Percentiles rank a stretch among this genome's conserved stretches.
Conservation (phyloP, 2,797 vertebrate genomes). For the Scleropages formosus region DNA sequence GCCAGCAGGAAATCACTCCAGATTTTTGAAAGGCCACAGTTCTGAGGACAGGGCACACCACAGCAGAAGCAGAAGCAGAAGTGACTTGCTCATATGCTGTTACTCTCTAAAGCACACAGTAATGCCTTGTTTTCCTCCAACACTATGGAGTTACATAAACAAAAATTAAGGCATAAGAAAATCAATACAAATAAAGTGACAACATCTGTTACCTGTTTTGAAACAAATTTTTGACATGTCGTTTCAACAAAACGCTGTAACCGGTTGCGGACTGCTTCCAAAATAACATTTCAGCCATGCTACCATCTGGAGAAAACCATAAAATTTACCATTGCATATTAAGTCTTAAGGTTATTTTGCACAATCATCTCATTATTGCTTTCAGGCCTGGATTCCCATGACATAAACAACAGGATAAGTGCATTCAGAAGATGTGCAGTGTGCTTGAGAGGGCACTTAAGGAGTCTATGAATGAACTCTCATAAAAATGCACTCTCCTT, state of each 20-base stretch:
- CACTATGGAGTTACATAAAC: slow-evolving; percentile 28
- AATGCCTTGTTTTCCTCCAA: slow-evolving; percentile 16
- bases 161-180: slow-evolving; percentile 35
- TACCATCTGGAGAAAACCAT: background rate
- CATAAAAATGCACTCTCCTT: background rate
- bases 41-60: background rate
- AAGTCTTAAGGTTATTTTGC: background rate
- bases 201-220: too few relatives aligned
- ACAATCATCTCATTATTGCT: background rate
- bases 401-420: slow-evolving; percentile 9
- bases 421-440: slow-evolving; percentile 11
- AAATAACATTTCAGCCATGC: background rate
- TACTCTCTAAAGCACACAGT: slow-evolving; percentile 12
- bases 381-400: background rate
- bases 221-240: too few relatives aligned
- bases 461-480: background rate
- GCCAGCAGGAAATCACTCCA: slow-evolving; percentile 40
- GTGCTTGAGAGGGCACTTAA: background rate
- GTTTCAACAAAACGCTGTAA: too few relatives aligned
- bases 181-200: background rate
- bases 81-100: background rate
- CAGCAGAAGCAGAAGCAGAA: background rate
- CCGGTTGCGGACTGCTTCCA: background rate
- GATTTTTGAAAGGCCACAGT: slow-evolving; percentile 44
- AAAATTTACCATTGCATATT: background rate